These are phyloP conservation scores for Liodrosophila aerea DNA, from an alignment of 2,888 invertebrate species.

Conservation along the genomic window DNA sequence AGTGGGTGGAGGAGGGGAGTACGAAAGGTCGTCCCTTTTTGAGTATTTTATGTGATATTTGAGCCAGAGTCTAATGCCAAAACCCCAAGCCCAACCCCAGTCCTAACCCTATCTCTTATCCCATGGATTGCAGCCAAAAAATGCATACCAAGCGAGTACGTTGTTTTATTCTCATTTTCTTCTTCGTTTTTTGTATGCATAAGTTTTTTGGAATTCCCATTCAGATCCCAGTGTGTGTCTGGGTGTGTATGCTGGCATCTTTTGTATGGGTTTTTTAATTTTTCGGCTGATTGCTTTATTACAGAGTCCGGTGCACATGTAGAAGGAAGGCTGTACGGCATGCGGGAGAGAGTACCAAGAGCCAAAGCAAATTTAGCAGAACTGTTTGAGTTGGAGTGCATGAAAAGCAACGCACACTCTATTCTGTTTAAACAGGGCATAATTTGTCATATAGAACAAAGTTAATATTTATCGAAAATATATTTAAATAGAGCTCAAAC, in stretches of 20 bases:
- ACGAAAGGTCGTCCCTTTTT: conserved; percentile 34
- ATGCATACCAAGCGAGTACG: conserved; percentile 32
- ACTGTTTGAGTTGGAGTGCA: background rate
- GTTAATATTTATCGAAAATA: background rate
- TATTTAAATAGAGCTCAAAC: too few species aligned
- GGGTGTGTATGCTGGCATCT: conserved; percentile 37
- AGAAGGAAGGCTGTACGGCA: too few species aligned
- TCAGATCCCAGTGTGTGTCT: background rate
- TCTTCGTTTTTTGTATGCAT: conserved; percentile 26
- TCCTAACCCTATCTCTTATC: too few species aligned
- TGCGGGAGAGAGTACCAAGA: too few species aligned
- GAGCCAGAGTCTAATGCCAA: conserved; percentile 45
- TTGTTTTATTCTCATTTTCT: conserved; percentile 23
- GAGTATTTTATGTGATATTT: conserved; percentile 42
- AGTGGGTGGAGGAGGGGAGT: background rate
- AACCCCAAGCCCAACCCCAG: conserved; percentile 23
- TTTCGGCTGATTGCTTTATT: conserved; percentile 66
- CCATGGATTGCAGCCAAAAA: conserved; percentile 44
- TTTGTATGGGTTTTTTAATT: conserved; percentile 58
- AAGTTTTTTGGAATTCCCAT: conserved; percentile 18
- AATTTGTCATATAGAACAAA: too few species aligned
- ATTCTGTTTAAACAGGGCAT: background rate
- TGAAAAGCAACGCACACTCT: conserved; percentile 28
- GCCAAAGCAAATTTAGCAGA: conserved; percentile 3
- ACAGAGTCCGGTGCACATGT: conserved; percentile 28